These are phyloP conservation scores for Himantopus leucocephalus DNA, from an alignment of 2,113 vertebrate species.

Conservation along the genomic window DNA sequence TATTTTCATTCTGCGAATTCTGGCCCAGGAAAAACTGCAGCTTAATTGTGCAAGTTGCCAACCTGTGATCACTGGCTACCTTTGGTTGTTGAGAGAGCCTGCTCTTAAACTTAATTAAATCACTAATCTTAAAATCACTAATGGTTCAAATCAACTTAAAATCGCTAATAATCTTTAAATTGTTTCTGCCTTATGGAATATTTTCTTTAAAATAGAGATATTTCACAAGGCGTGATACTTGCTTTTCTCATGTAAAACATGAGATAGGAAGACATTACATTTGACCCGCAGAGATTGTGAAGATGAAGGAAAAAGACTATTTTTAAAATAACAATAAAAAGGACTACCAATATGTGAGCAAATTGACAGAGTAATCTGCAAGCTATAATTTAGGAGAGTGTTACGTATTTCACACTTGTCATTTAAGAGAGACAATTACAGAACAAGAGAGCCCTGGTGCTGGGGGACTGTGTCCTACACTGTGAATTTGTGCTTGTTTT, in stretches of 20 bases:
- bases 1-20: background rate
- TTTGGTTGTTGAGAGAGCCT: background rate
- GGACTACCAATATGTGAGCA: background rate
- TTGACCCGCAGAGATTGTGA: background rate
- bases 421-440: background rate
- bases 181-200: background rate
- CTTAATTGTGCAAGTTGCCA: background rate
- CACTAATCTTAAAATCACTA: background rate
- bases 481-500: background rate
- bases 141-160: background rate
- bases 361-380: background rate
- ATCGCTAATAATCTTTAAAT: background rate
- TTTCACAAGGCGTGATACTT: background rate
- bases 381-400: background rate
- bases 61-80: fast-evolving
- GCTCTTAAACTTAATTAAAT: background rate
- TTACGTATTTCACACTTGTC: background rate
- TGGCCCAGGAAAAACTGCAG: background rate
- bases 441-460: background rate
- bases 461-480: background rate
- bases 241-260: background rate
- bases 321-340: background rate
- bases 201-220: background rate
- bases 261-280: background rate
- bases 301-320: background rate